phyloP scores from a whole-genome alignment of 2,797 vertebrate genomes.

The Mus minutoides region DNA sequence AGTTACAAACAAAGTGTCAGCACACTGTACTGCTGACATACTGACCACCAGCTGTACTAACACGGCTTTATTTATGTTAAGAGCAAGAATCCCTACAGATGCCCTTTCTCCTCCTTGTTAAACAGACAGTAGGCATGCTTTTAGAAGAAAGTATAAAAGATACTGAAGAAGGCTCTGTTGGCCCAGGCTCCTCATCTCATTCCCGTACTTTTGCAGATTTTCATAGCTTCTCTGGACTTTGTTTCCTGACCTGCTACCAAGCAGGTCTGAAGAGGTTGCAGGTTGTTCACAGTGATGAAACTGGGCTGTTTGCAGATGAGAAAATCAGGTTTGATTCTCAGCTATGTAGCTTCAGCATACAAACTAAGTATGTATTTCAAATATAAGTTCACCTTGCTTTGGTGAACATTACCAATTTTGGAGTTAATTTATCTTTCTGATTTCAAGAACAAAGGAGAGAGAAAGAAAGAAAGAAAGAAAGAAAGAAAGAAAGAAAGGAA shows the following conservation, averaged over 20 bases:
- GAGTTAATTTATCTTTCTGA: conserved; percentile 36
- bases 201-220: neutral
- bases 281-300: accelerated
- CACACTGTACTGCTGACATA: conserved; percentile 2
- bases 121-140: conserved; percentile 25
- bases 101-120: neutral
- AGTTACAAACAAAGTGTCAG: conserved; percentile 60
- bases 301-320: neutral
- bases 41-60: conserved; percentile 67
- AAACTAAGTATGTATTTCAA: neutral
- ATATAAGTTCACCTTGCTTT: conserved; percentile 9
- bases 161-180: neutral
- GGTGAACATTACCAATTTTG: neutral
- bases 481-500: no score
- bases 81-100: conserved; percentile 61
- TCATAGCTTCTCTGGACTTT: neutral
- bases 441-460: neutral
- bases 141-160: neutral
- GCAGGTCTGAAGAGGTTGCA: neutral
- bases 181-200: neutral
- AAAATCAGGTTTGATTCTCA: neutral
- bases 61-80: conserved; percentile 70
- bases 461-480: neutral
- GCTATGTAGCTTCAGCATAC: neutral
- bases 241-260: neutral